A percentile compares a stretch with the other conserved stretches of the same genome.
These are phyloP conservation scores for Plagiodera versicolora DNA, from an alignment of 2,888 invertebrate species.

Conservation along the genomic window DNA sequence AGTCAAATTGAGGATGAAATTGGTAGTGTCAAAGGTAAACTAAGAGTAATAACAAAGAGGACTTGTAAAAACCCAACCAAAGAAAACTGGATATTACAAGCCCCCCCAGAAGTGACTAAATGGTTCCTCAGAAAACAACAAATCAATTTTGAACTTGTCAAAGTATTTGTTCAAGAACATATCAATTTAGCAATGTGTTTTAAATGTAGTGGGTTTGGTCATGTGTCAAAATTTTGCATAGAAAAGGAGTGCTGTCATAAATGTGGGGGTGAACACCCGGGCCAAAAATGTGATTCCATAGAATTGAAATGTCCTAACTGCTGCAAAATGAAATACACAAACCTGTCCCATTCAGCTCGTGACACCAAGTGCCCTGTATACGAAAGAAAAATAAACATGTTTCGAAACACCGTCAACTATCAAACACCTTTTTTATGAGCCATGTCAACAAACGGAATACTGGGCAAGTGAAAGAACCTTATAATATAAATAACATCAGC, in stretches of 20 bases:
- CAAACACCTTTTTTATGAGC: neutral
- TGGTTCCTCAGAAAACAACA: neutral
- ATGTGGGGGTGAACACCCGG: conserved; percentile 14
- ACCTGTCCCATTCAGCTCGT: neutral
- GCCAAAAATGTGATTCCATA: neutral
- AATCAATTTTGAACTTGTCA: neutral
- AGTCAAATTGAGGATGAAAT: neutral
- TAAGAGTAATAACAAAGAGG: neutral
- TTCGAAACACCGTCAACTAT: neutral
- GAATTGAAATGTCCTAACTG: neutral
- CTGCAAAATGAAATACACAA: neutral
- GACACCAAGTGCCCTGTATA: conserved; percentile 3
- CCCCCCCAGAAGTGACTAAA: neutral
- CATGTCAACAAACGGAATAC: neutral
- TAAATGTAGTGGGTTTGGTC: conserved; percentile 20
- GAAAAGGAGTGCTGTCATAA: conserved; percentile 7
- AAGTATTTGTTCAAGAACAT: neutral
- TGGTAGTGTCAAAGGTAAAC: neutral
- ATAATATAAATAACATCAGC: conserved; percentile 1
- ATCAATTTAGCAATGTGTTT: conserved; percentile 14
- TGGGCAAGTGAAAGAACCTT: neutral
- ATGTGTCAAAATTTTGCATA: conserved; percentile 11
- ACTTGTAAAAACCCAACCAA: no score
- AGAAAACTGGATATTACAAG: no score
- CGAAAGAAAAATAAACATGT: neutral